Conservation (phyloP, 2,113 vertebrate species). For the Turnix velox region DNA sequence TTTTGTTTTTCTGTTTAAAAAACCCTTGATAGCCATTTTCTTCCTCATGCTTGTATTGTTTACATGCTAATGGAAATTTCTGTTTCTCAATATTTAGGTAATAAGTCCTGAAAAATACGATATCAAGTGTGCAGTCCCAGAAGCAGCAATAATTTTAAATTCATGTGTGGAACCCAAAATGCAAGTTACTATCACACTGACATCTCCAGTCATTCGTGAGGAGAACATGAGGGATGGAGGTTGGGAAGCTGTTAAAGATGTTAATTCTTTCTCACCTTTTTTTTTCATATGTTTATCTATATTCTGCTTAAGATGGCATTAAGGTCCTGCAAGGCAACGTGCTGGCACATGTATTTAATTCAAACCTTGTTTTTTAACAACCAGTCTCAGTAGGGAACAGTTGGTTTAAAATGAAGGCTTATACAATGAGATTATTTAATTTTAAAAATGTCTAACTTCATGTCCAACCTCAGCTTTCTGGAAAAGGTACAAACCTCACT, state of each 20-base stretch:
- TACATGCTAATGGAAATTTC: slow-evolving; percentile 25
- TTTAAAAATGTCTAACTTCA: slow-evolving; percentile 34
- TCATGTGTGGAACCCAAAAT: slow-evolving; percentile 93
- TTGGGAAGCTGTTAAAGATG: slow-evolving; percentile 82
- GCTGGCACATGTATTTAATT: slow-evolving; percentile 74
- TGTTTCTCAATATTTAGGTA: slow-evolving; percentile 73
- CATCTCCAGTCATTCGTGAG: slow-evolving; percentile 94
- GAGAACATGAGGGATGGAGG: slow-evolving; percentile 93
- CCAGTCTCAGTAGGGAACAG: slow-evolving; percentile 38
- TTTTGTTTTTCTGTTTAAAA: neutral
- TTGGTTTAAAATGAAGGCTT: slow-evolving; percentile 60
- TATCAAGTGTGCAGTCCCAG: slow-evolving; percentile 87
- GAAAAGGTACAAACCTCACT: slow-evolving; percentile 66
- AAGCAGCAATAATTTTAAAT: slow-evolving; percentile 91
- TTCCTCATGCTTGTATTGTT: neutral
- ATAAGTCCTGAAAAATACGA: slow-evolving; percentile 97
- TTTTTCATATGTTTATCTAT: slow-evolving; percentile 28
- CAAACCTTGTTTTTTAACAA: slow-evolving; percentile 51
- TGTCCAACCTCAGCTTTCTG: slow-evolving; percentile 80
- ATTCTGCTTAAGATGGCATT: slow-evolving; percentile 67
- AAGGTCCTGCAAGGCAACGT: slow-evolving; percentile 80
- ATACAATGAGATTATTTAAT: slow-evolving; percentile 42
- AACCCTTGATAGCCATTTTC: neutral
- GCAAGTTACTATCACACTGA: slow-evolving; percentile 97
- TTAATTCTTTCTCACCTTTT: slow-evolving; percentile 38